Conservation (phyloP, 1,140 invertebrate species). For the Drosophila pseudoobscura region DNA sequence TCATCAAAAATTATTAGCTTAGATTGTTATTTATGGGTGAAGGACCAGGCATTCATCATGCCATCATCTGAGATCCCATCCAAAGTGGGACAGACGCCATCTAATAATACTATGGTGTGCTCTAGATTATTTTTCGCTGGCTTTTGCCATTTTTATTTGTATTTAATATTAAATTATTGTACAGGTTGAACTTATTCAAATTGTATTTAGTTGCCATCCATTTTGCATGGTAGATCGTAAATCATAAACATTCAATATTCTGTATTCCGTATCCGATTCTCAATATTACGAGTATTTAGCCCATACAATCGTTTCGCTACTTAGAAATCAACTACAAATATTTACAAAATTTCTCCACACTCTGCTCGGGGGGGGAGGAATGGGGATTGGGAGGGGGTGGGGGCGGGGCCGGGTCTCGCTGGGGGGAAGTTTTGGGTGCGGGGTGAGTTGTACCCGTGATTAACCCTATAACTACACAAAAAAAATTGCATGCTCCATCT, state of each 20-base stretch:
- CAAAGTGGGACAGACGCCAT: constrained; percentile 13
- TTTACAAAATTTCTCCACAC: constrained; percentile 63
- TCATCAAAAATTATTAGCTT: constrained; percentile 39
- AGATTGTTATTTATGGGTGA: constrained; percentile 50
- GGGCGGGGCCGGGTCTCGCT: not conserved
- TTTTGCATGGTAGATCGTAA: constrained; percentile 64
- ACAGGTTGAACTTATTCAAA: constrained; percentile 81
- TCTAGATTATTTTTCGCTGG: constrained; percentile 39
- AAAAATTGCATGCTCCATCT: constrained; percentile 64
- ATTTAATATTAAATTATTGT: constrained; percentile 82
- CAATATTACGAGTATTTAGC: constrained; percentile 19
- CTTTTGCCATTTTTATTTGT: constrained; percentile 40
- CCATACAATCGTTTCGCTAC: constrained; percentile 57
- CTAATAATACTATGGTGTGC: not conserved
- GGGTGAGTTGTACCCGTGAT: constrained; percentile 1
- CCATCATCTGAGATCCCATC: constrained; percentile 13
- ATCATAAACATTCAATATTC: constrained; percentile 73
- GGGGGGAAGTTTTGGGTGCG: not conserved
- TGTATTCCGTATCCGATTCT: constrained; percentile 2
- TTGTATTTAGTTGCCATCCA: constrained; percentile 78
- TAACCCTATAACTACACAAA: constrained; percentile 72
- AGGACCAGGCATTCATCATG: constrained; percentile 11
- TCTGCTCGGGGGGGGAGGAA: not conserved
- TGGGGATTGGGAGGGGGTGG: too few species aligned
- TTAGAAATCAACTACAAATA: constrained; percentile 81